Evolutionary conservation across 2,797 vertebrate genomes (phyloP).

Genomic region (Telmatherina bonti): DNA sequence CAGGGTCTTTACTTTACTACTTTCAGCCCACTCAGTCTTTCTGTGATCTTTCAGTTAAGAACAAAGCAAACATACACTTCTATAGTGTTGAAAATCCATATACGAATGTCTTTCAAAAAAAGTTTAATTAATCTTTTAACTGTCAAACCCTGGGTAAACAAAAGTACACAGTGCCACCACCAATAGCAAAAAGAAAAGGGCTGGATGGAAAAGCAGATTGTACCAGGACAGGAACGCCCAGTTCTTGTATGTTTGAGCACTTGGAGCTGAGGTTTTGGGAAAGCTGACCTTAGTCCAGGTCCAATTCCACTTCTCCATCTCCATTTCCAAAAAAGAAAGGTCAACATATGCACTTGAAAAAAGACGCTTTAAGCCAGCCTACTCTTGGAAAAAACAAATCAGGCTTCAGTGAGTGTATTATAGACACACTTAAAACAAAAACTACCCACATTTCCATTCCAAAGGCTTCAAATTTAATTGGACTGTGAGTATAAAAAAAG

Average conservation of each 20-base stretch:
- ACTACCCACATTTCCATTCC: slow-evolving; percentile 30
- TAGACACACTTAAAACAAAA: slow-evolving; percentile 27
- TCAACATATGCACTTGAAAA: slow-evolving; percentile 52
- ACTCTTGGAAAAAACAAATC: slow-evolving; percentile 12
- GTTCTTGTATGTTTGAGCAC: slow-evolving; percentile 34
- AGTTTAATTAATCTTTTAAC: slow-evolving; percentile 34
- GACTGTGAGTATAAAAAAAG: slow-evolving; percentile 24
- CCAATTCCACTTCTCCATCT: slow-evolving; percentile 58
- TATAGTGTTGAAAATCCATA: slow-evolving; percentile 65
- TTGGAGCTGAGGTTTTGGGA: slow-evolving; percentile 62
- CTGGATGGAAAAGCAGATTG: slow-evolving; percentile 73
- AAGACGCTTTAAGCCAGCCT: slow-evolving; percentile 28
- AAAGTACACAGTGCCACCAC: slow-evolving; percentile 36
- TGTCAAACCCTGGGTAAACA: slow-evolving; percentile 73
- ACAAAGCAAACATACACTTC: slow-evolving; percentile 66
- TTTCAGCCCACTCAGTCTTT: slow-evolving; percentile 37
- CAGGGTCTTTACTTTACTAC: slow-evolving; percentile 31
- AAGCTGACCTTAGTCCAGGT: slow-evolving; percentile 66
- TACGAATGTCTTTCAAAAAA: slow-evolving; percentile 33
- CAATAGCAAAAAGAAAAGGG: slow-evolving; percentile 61
- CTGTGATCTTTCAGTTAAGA: slow-evolving; percentile 64
- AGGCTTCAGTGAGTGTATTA: slow-evolving; percentile 21
- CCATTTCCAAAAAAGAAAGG: slow-evolving; percentile 61
- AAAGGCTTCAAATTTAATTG: slow-evolving; percentile 19
- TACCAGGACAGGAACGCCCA: slow-evolving; percentile 65